Percentiles rank a stretch among this genome's conserved stretches.
phyloP scores from a whole-genome alignment of 2,888 invertebrate species.

The Agriotes lineatus region DNA sequence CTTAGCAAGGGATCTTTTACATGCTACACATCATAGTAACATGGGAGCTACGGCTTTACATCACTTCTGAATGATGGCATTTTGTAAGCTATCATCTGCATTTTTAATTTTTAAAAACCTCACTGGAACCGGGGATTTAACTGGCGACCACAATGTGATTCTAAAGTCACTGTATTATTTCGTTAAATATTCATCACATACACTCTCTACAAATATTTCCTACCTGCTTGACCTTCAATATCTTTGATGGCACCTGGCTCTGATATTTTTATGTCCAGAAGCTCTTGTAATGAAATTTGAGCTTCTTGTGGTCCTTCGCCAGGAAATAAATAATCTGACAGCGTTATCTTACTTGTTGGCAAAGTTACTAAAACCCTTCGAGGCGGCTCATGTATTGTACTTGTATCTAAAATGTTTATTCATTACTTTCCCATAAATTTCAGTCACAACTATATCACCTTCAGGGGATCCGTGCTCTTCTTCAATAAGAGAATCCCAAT shows the following conservation, averaged over 20 bases:
- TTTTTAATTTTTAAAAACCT: too few relatives aligned
- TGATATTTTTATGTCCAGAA: conserved; percentile 81
- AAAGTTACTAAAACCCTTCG: conserved; percentile 85
- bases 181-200: too few relatives aligned
- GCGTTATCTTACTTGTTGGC: conserved; percentile 73
- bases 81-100: too few relatives aligned
- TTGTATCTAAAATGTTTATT: conserved; percentile 70
- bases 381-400: conserved; percentile 91
- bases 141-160: too few relatives aligned
- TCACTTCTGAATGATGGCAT: too few relatives aligned
- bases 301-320: conserved; percentile 90
- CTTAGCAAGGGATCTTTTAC: too few relatives aligned
- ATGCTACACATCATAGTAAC: too few relatives aligned
- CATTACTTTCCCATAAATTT: too few relatives aligned
- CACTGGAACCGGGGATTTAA: too few relatives aligned
- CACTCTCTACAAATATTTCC: too few relatives aligned
- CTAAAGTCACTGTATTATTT: too few relatives aligned
- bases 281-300: conserved; percentile 82
- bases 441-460: conserved; percentile 68
- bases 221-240: conserved; percentile 84
- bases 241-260: conserved; percentile 79
- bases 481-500: conserved; percentile 92
- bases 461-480: conserved; percentile 80
- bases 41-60: too few relatives aligned
- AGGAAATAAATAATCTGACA: conserved; percentile 93